Evolutionary conservation across 2,888 invertebrate species (phyloP), one percentile per base, ranked within the genome.

Genomic region (Heliothis peltigera): DNA sequence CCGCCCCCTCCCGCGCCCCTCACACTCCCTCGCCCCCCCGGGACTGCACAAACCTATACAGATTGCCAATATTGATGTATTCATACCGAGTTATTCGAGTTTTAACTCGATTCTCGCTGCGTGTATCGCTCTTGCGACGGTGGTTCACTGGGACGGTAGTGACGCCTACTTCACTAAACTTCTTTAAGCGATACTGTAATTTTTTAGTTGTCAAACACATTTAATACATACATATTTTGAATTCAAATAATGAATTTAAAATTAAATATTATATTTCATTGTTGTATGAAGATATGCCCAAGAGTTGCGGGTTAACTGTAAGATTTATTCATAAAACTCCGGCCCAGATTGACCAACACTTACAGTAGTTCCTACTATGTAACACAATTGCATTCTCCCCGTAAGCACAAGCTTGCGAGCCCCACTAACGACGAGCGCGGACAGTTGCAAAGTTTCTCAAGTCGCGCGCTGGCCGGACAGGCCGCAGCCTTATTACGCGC

Each of bases 401-500:
- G 10, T 8, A 21, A 42, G 49, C 12, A 28, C 42, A 43, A 52
- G 46, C 54, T 44, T 25, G 28, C 22, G 18, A 6, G 7, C 15
- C 52, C 5, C 15, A 35, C 17, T 15, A 32, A 42, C 46, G 32
- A 18, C n/a, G 12, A 19, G n/a, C 2, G 4, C 18, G 49, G 46
- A 60, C 66, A 72, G 59, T 66, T 59, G 67, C 74, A 62, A 64
- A 74, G 52, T 53, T 61, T 53, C 74, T 42, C 61, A 48, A 46
- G 54, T 19, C 4, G 12, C 53, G 1, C 49, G 28, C 35, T 17
- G 52, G n/a, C 10, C 64, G 58, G 57, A 53, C 61, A 48, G 21
- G 43, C 53, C 49, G 43, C 51, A 28, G 68, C 70, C 92, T 92
- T 91, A 92, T 93, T 91, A 93, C 89, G 83, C 79, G 73, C 72